These are phyloP conservation scores for Thomomys bottae DNA, from an alignment of 2,113 vertebrate species.

Conservation along the genomic window DNA sequence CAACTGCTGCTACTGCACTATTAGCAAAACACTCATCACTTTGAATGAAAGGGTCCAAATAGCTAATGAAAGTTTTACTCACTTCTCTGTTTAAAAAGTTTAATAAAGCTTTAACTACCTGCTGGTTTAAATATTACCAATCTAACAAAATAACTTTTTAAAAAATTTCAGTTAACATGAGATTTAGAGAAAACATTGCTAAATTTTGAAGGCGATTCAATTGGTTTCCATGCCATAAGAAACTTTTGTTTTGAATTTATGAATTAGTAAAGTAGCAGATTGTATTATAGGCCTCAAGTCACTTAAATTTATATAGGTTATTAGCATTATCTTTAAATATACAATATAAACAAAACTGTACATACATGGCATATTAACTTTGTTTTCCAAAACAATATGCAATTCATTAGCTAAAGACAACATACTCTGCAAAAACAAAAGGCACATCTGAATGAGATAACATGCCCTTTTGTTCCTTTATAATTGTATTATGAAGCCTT, in stretches of 20 bases:
- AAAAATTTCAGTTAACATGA: constrained; percentile 77
- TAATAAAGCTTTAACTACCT: constrained; percentile 86
- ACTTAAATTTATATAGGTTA: constrained; percentile 92
- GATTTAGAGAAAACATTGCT: constrained; percentile 80
- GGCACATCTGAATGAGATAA: constrained; percentile 94
- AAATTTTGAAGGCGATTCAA: constrained; percentile 84
- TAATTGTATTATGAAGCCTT: constrained; percentile 57
- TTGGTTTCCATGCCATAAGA: constrained; percentile 84
- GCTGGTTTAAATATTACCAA: constrained; percentile 86
- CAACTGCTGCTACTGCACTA: constrained; percentile 87
- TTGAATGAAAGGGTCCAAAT: constrained; percentile 80
- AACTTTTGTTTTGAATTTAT: constrained; percentile 77
- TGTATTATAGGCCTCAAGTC: constrained; percentile 86
- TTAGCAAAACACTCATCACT: constrained; percentile 80
- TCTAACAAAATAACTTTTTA: constrained; percentile 74
- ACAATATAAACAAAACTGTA: constrained; percentile 95
- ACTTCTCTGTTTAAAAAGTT: constrained; percentile 83
- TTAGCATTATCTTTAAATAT: constrained; percentile 92
- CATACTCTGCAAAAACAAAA: constrained; percentile 91
- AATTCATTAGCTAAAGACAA: constrained; percentile 90
- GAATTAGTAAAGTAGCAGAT: constrained; percentile 84
- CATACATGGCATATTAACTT: constrained; percentile 90
- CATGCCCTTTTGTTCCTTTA: constrained; percentile 82
- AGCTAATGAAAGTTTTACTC: constrained; percentile 89
- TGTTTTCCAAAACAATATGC: constrained; percentile 92